Base-by-base conservation (phyloP, 2,113 vertebrate genomes). In the Oxygymnocypris stewartii region DNA sequence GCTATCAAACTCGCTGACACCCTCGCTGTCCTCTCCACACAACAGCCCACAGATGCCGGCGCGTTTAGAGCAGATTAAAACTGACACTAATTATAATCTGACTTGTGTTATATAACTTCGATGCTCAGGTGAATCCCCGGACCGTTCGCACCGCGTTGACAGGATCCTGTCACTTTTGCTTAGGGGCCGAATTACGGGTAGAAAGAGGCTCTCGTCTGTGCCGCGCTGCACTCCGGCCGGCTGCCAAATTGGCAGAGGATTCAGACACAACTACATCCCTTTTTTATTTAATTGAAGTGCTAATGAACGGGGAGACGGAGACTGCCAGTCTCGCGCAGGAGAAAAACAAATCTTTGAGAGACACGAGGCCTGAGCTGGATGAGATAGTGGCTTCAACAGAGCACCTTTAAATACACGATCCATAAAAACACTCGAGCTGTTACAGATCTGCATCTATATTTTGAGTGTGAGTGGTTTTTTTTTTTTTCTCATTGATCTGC, bases 271-370 rank as follows among this genome's bases (percentile, higher is more conserved):
- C 89, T 88, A 89, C 86, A 87, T 90, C 91, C 88, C 89, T 90
- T 89, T 92, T 89, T 92, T 90, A 89, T 91, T 90, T 89, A 91
- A 92, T 91, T 91, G 88, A 91, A 91, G 91, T 91, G 91, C 90
- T 92, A 91, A 90, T 90, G 91, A 91, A 90, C 90, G 23, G 65
- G 86, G 85, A 85, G 86, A 82, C 79, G 77, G 88, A 76, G 88
- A 88, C 84, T 91, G 87, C 85, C 85, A 87, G 84, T 80, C 88
- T 88, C 79, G 49, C 44, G 71, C 71, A 47, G 44, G 18, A 69
- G 61, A 23, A 76, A 84, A 87, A 75, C 69, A 82, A 87, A 88
- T 84, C 87, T 85, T 88, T 73, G 87, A 86, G 88, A 49, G 28
- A 31, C 79, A 71, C 75, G 63, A 84, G 57, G 80, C 82, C 76